These are phyloP conservation scores for Sterrhoptilus dennistouni DNA, from an alignment of 2,113 vertebrate species.

Conservation along the genomic window DNA sequence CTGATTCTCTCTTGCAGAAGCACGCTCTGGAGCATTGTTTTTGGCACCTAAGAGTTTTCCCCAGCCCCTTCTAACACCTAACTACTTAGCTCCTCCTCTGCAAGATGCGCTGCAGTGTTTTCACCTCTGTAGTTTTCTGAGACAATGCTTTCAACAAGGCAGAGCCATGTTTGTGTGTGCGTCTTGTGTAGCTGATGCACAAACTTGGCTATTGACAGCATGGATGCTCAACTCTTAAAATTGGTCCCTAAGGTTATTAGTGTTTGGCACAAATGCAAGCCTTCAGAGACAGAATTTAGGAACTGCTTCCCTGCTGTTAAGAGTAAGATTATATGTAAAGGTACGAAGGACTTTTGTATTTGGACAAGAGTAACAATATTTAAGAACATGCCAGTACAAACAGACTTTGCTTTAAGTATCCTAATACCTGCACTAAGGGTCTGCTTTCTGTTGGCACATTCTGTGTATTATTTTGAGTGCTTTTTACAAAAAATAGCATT, in stretches of 20 bases:
- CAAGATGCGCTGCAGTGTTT: background rate
- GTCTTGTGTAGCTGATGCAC: background rate
- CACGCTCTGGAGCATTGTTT: rapidly evolving
- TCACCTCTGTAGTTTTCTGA: background rate
- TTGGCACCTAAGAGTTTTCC: background rate
- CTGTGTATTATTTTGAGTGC: background rate
- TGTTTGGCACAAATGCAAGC: background rate
- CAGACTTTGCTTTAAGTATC: background rate
- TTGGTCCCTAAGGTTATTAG: background rate
- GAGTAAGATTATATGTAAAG: background rate
- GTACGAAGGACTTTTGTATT: background rate
- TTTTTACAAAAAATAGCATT: background rate
- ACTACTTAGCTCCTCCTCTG: background rate
- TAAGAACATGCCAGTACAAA: background rate
- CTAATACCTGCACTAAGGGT: background rate
- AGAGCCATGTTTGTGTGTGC: rapidly evolving
- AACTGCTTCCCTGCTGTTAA: background rate
- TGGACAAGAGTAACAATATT: background rate
- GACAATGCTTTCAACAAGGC: background rate
- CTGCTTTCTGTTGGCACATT: background rate
- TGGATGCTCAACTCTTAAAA: background rate
- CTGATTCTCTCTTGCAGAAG: background rate
- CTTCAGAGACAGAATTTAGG: background rate
- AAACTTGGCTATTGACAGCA: background rate
- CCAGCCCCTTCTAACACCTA: background rate